Evolutionary conservation across 2,888 invertebrate genomes (phyloP).

Genomic region (Philereme transversata): DNA sequence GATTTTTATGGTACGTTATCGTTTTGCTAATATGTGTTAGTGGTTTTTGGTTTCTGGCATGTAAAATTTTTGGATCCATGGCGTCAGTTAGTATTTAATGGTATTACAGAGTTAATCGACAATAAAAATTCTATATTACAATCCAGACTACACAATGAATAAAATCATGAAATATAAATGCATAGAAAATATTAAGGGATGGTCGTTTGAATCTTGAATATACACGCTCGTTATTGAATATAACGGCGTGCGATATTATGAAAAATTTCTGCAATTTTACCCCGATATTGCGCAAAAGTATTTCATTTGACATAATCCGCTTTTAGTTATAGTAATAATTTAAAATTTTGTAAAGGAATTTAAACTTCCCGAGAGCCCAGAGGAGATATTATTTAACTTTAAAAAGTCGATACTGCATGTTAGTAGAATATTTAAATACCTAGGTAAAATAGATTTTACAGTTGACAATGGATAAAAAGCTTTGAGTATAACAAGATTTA

Average conservation of each 20-base stretch:
- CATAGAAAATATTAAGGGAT: neutral
- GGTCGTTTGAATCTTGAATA: neutral
- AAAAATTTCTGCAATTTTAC: slow-evolving; percentile 17
- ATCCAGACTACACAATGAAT: neutral
- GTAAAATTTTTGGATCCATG: no score
- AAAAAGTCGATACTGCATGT: neutral
- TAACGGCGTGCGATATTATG: slow-evolving; percentile 13
- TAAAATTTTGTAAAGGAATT: slow-evolving; percentile 2
- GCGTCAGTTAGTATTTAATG: no score
- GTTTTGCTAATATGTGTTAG: no score
- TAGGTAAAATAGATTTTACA: neutral
- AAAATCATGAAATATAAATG: neutral
- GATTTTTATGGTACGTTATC: no score
- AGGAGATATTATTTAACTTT: neutral
- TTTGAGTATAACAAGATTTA: neutral
- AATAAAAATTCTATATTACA: no score
- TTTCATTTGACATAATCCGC: slow-evolving; percentile 21
- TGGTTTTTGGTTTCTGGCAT: no score
- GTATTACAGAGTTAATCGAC: no score
- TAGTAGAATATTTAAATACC: neutral
- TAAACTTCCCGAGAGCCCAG: neutral
- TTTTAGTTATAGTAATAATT: slow-evolving; percentile 9
- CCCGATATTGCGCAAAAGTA: slow-evolving; percentile 21
- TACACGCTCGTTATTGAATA: slow-evolving; percentile 7
- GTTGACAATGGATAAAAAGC: neutral